These are phyloP conservation scores for Agrilus cyanescens DNA, from an alignment of 2,888 invertebrate species.

Conservation along the genomic window DNA sequence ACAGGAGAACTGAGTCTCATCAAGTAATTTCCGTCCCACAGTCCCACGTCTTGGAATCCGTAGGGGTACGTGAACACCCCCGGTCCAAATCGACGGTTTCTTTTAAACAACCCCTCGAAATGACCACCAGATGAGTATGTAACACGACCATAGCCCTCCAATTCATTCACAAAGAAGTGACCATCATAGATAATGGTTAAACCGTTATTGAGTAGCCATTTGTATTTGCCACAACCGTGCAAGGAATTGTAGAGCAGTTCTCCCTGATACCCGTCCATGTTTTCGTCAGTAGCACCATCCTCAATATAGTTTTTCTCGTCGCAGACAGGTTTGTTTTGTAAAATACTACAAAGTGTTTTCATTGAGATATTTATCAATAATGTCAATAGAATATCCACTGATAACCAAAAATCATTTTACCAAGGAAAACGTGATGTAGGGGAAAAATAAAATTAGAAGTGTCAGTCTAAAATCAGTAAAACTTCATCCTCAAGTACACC, in stretches of 20 bases:
- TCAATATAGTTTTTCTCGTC: constrained; percentile 5
- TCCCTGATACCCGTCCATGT: no score
- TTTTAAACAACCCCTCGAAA: constrained; percentile 36
- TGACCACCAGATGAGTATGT: constrained; percentile 39
- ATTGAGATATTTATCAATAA: no score
- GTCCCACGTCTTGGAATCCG: constrained; percentile 41
- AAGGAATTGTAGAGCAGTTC: no score
- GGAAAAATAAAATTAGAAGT: no score
- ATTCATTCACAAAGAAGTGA: constrained; percentile 38
- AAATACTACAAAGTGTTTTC: no score
- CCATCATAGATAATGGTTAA: constrained; percentile 37
- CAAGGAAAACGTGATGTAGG: constrained; percentile 10
- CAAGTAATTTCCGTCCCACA: constrained; percentile 41
- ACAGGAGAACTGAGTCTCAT: constrained; percentile 31
- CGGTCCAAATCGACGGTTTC: constrained; percentile 45
- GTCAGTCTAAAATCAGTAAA: no score
- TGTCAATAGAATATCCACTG: no score
- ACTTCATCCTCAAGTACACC: no score
- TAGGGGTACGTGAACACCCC: constrained; percentile 38
- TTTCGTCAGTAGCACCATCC: no score
- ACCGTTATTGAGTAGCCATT: constrained; percentile 15
- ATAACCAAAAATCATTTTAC: no score
- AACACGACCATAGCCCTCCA: constrained; percentile 44
- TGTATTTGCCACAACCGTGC: no score
- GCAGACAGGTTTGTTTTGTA: constrained; percentile 3